phyloP scores from a whole-genome alignment of 1,140 invertebrate species.

The Gonioctena quinquepunctata region DNA sequence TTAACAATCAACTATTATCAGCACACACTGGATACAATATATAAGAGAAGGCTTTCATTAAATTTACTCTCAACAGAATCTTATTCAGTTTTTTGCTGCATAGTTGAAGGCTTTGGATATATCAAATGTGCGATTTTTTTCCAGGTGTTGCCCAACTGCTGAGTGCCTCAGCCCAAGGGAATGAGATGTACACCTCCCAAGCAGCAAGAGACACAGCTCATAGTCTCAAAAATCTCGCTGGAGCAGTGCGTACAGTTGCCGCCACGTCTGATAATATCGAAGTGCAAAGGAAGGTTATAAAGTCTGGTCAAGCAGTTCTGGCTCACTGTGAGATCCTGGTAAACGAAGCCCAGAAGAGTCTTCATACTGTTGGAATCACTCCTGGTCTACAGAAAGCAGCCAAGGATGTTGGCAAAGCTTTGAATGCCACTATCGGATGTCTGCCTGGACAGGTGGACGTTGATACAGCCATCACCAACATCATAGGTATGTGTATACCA shows the following conservation, averaged over 20 bases:
- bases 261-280: conserved; percentile 68
- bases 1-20: no score
- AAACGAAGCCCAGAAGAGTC: conserved; percentile 72
- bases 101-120: no score
- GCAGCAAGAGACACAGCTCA: conserved; percentile 81
- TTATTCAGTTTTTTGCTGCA: no score
- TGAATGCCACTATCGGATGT: conserved; percentile 74
- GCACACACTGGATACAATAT: no score
- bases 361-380: conserved; percentile 66
- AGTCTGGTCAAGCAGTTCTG: conserved; percentile 79
- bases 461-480: conserved; percentile 81
- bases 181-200: conserved; percentile 81
- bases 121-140: no score
- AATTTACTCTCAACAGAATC: no score
- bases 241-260: conserved; percentile 69
- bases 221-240: conserved; percentile 70
- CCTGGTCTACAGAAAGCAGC: conserved; percentile 64
- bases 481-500: conserved; percentile 60
- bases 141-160: conserved; percentile 76
- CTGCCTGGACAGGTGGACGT: conserved; percentile 89
- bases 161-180: conserved; percentile 82
- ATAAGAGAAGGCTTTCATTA: no score
- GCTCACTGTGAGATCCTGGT: conserved; percentile 74
- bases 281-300: conserved; percentile 68
- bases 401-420: conserved; percentile 59